These are phyloP conservation scores for Lasioglossum vierecki DNA, from an alignment of 2,888 invertebrate genomes.

Conservation along the genomic window DNA sequence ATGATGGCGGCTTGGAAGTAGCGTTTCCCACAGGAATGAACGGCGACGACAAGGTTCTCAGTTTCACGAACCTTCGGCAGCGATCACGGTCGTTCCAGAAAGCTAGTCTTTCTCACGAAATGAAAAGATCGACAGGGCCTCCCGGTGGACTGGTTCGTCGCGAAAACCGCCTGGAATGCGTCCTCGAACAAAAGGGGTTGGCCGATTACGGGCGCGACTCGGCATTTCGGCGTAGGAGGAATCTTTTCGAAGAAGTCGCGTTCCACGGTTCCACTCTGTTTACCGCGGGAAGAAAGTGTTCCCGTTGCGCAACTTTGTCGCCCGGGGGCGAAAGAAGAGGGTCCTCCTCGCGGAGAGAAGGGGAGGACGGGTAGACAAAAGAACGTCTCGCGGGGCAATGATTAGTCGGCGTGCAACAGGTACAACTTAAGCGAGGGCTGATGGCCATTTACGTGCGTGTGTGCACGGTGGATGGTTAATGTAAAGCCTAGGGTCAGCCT, in stretches of 20 bases:
- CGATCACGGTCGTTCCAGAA: not conserved
- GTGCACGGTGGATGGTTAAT: constrained; percentile 76
- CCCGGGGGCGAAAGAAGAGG: not conserved
- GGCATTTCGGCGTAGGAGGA: not conserved
- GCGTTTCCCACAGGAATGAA: not conserved
- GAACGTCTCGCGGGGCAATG: constrained; percentile 63
- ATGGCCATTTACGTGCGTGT: constrained; percentile 72
- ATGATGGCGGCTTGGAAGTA: not conserved
- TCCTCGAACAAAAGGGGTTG: constrained; percentile 23
- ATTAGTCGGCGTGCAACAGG: constrained; percentile 77
- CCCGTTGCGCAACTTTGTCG: constrained; percentile 68
- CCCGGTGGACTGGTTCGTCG: constrained; percentile 42
- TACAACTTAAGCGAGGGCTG: constrained; percentile 67
- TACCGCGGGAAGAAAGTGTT: constrained; percentile 53
- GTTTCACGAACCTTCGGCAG: not conserved
- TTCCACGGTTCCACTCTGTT: constrained; percentile 73
- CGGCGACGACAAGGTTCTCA: not conserved
- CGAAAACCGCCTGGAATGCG: constrained; percentile 15
- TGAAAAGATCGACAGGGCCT: constrained; percentile 30
- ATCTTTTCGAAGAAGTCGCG: constrained; percentile 41
- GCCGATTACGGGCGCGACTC: not conserved
- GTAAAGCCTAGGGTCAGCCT: constrained; percentile 82
- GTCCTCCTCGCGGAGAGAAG: not conserved
- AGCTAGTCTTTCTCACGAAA: constrained; percentile 51
- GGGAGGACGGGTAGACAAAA: constrained; percentile 47